Evolutionary conservation across 2,797 vertebrate species (phyloP).

Genomic region (Pantherophis alleghaniensis): DNA sequence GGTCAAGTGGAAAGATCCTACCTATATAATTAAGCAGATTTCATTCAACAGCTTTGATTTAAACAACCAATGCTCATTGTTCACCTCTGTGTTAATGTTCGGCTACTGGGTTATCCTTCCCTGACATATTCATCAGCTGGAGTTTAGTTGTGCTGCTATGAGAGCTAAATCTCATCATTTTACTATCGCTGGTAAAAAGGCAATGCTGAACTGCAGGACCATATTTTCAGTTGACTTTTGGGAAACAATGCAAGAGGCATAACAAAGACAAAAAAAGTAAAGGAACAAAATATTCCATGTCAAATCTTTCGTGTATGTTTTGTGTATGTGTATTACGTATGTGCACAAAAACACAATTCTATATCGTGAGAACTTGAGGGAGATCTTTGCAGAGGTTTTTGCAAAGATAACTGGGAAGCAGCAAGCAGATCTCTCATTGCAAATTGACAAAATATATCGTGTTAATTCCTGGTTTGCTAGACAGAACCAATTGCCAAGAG

Average conservation of each 20-base stretch:
- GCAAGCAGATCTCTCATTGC: no score
- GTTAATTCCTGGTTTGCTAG: no score
- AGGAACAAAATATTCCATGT: neutral
- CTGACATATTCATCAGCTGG: neutral
- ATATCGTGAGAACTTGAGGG: neutral
- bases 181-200: fast-evolving
- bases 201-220: neutral
- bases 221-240: neutral
- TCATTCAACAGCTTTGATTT: slow-evolving; percentile 1
- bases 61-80: neutral
- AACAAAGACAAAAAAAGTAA: slow-evolving; percentile 18
- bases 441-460: no score
- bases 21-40: neutral
- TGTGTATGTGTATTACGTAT: neutral
- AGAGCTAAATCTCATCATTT: neutral
- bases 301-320: neutral
- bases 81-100: slow-evolving; percentile 12
- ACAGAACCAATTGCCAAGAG: no score
- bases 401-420: no score
- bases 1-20: neutral
- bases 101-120: slow-evolving; percentile 7
- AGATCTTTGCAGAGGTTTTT: no score
- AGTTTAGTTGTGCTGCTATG: neutral
- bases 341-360: neutral
- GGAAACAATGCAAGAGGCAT: neutral